Evolutionary conservation across 2,797 vertebrate genomes (phyloP).

Genomic region (Rhynchotus rufescens): DNA sequence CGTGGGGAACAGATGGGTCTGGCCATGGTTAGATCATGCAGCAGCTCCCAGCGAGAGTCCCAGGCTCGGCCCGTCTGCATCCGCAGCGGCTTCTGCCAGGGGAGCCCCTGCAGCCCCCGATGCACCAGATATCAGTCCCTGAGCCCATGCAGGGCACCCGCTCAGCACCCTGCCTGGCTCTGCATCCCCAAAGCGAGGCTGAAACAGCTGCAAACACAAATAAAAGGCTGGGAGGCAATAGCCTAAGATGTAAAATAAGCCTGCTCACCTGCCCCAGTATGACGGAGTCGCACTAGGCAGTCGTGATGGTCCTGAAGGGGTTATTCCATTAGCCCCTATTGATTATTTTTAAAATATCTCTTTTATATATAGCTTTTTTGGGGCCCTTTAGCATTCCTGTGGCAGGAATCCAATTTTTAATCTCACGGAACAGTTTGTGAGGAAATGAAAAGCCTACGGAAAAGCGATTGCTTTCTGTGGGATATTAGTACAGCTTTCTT

Average conservation of each 20-base stretch:
- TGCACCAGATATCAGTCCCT: not conserved
- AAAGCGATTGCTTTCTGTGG: not conserved
- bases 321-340: not conserved
- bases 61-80: not conserved
- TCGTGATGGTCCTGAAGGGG: not conserved
- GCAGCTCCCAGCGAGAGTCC: accelerated
- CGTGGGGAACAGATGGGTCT: not conserved
- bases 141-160: not conserved
- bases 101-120: not conserved
- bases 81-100: not conserved
- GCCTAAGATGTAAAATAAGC: not conserved
- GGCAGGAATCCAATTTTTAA: not conserved
- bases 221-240: not conserved
- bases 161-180: not conserved
- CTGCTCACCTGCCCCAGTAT: not conserved
- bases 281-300: not conserved
- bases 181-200: accelerated
- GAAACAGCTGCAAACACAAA: not conserved
- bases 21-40: not conserved
- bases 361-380: not conserved
- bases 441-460: not conserved
- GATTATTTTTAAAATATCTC: not conserved
- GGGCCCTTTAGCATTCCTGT: not conserved
- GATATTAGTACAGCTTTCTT: accelerated
- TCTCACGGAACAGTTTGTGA: not conserved